Evolutionary conservation across 2,888 invertebrate genomes (phyloP).

Genomic region (Ethmia dodecea): DNA sequence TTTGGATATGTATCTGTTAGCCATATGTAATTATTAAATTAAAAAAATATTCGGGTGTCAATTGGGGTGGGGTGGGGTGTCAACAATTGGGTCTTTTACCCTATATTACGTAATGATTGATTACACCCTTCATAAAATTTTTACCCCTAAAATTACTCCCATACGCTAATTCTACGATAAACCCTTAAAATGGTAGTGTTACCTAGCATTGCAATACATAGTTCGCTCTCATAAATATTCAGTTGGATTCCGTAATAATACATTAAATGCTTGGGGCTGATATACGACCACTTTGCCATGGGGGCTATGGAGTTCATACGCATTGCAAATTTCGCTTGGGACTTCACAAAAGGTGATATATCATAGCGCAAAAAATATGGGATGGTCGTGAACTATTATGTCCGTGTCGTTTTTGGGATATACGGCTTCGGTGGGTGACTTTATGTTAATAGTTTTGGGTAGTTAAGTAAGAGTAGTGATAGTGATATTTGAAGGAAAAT

Average conservation of each 20-base stretch:
- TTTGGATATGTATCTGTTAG: too few relatives aligned
- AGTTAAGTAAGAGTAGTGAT: too few relatives aligned
- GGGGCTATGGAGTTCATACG: conserved; percentile 10
- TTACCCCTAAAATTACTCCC: too few relatives aligned
- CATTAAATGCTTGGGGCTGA: conserved; percentile 16
- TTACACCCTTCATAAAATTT: too few relatives aligned
- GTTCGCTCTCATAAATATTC: conserved; percentile 15
- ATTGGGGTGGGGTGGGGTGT: too few relatives aligned
- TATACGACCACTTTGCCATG: conserved; percentile 10
- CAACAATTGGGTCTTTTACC: too few relatives aligned
- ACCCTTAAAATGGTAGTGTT: background rate
- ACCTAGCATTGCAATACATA: conserved; percentile 11
- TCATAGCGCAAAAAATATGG: conserved; percentile 10
- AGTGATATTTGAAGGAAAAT: too few relatives aligned
- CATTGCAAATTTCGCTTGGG: conserved; percentile 15
- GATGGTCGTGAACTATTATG: conserved; percentile 12
- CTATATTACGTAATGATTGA: too few relatives aligned
- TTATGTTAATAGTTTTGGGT: too few relatives aligned
- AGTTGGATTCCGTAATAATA: conserved; percentile 16
- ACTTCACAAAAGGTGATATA: conserved; percentile 3
- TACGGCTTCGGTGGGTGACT: conserved; percentile 4
- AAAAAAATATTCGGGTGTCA: too few relatives aligned
- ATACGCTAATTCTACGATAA: too few relatives aligned
- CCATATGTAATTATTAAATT: too few relatives aligned
- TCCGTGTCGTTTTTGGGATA: conserved; percentile 9